Evolutionary conservation across 2,113 vertebrate genomes (phyloP).

Genomic region (Myrmecobius fasciatus): DNA sequence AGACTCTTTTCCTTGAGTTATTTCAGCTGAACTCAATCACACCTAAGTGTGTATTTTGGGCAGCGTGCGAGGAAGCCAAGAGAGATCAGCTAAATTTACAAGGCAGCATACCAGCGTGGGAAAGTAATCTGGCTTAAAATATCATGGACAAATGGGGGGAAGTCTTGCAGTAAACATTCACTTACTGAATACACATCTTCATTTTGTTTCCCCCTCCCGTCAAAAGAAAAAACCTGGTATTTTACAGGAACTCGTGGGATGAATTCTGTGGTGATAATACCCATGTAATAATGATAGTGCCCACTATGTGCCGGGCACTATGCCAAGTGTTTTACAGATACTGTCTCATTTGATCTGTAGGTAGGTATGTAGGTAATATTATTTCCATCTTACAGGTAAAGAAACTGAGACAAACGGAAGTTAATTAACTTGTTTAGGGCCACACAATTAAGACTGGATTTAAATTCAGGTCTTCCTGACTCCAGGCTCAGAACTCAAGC

Average conservation of each 20-base stretch:
- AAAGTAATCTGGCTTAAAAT: slow-evolving; percentile 84
- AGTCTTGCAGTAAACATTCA: slow-evolving; percentile 65
- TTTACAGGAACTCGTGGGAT: slow-evolving; percentile 17
- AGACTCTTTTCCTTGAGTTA: slow-evolving; percentile 16
- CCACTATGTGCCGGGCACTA: neutral
- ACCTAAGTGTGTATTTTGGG: slow-evolving; percentile 80
- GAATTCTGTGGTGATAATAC: slow-evolving; percentile 30
- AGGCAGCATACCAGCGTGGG: slow-evolving; percentile 78
- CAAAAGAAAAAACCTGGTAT: neutral
- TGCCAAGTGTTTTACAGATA: neutral
- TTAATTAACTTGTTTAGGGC: neutral
- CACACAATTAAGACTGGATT: neutral
- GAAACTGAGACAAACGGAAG: neutral
- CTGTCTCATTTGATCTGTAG: neutral
- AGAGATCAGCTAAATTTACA: slow-evolving; percentile 81
- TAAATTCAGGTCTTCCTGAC: neutral
- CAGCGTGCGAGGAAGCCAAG: slow-evolving; percentile 77
- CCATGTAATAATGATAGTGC: neutral
- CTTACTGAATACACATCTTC: neutral
- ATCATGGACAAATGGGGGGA: slow-evolving; percentile 68
- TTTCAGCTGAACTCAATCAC: slow-evolving; percentile 71
- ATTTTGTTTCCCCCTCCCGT: slow-evolving; percentile 37
- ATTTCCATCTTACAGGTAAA: neutral
- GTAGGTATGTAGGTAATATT: too few relatives aligned
- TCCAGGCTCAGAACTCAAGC: neutral